These are phyloP conservation scores for Drosophila stalkeri DNA, from an alignment of 2,888 invertebrate genomes.

Conservation along the genomic window DNA sequence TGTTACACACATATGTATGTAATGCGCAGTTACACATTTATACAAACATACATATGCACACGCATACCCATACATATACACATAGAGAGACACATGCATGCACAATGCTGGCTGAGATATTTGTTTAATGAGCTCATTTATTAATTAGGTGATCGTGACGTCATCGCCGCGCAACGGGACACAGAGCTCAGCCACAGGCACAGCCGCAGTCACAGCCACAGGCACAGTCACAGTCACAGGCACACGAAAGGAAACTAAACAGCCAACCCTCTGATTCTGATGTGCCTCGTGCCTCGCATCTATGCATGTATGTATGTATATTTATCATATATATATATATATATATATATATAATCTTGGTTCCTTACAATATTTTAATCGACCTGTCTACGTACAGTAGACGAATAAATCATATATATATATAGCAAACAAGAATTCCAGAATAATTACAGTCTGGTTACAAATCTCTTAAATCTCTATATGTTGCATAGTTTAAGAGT, in stretches of 20 bases:
- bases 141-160: constrained; percentile 70
- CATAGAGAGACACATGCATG: background rate
- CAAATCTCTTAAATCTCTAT: too few relatives aligned
- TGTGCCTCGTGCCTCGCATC: background rate
- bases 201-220: background rate
- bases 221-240: background rate
- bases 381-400: too few relatives aligned
- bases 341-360: constrained; percentile 17
- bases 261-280: constrained; percentile 12
- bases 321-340: too few relatives aligned
- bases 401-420: too few relatives aligned
- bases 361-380: background rate
- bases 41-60: background rate
- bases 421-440: too few relatives aligned
- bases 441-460: too few relatives aligned
- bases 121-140: constrained; percentile 71
- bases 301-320: too few relatives aligned
- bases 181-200: background rate
- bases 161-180: constrained; percentile 46
- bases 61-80: background rate
- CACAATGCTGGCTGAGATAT: background rate
- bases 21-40: background rate
- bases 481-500: too few relatives aligned
- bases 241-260: background rate
- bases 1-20: background rate